Conservation (phyloP, 1,140 invertebrate species). For the Dreissena rostriformis region DNA sequence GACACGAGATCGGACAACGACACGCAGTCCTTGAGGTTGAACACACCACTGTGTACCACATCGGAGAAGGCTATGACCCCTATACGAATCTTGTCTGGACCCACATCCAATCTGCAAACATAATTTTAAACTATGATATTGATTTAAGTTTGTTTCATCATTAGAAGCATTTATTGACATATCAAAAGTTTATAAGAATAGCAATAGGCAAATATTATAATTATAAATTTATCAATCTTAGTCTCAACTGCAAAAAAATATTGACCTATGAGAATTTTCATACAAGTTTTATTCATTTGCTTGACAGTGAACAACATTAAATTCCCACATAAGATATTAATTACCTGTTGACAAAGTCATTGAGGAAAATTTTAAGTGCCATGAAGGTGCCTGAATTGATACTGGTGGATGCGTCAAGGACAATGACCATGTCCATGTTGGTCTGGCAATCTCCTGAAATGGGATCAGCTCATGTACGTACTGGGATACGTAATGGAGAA, state of each 20-base stretch:
- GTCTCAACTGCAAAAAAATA: too few relatives aligned
- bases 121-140: background rate
- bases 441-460: conserved; percentile 26
- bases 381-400: background rate
- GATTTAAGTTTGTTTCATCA: too few relatives aligned
- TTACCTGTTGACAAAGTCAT: conserved; percentile 21
- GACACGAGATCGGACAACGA: background rate
- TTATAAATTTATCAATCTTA: too few relatives aligned
- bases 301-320: too few relatives aligned
- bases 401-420: conserved; percentile 26
- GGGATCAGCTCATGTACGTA: too few relatives aligned
- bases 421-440: conserved; percentile 34
- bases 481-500: too few relatives aligned
- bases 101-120: conserved; percentile 31
- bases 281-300: too few relatives aligned
- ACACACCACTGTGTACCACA: conserved; percentile 12
- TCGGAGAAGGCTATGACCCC: conserved; percentile 13
- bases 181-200: too few relatives aligned
- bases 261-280: too few relatives aligned
- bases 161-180: too few relatives aligned
- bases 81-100: conserved; percentile 26
- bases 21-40: background rate
- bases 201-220: too few relatives aligned
- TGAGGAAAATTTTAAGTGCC: conserved; percentile 11
- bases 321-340: background rate